Base-by-base conservation (phyloP, 2,888 invertebrate genomes). In the Chymomyza fuscimana region DNA sequence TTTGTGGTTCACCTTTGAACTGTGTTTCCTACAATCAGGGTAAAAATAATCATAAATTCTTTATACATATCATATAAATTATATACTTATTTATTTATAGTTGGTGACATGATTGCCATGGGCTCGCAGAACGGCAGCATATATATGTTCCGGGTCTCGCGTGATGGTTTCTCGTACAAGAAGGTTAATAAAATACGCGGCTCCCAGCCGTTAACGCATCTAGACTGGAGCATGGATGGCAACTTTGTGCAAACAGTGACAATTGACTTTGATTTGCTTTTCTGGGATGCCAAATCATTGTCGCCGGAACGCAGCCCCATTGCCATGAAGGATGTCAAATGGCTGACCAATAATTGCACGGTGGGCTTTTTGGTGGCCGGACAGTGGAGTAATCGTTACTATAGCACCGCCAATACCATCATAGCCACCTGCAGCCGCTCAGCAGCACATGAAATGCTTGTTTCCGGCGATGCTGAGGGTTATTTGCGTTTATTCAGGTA, bases 211-310 rank as follows among this genome's bases (percentile, higher is more conserved):
- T 93, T 98, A 4, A 95, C 96, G 72, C 97, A 97, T 86, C 92
- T 98, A 66, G 98, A 98, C 90, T 98, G 97, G 97, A 97, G 97
- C 90, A 94, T 95, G 54, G 97, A 98, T 89, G 96, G 97, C 69
- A 95, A 95, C 89, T 97, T 95, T 90, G 92, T 98, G 70, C 97
- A 97, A 92, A 96, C 97, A 0, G 97, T 96, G 65, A 97, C 97
- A 16, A 96, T 96, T 70, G 97, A 98, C 90, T 97, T 97, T 83
- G 97, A 98, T 90, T 92, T 97, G 64, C 94, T 96, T 5, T 97
- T 97, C 92, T 98, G 97, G 97, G 97, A 97, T 89, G 95, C 97
- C n/a, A 96, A 96, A 91, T 95, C 96, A 0, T 92, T 97, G 64
- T 95, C 96, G 1, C 96, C 96, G 9, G 97, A 97, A 89, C 97